Evolutionary conservation across 92 coral and sea anemone species (phyloP), one percentile per base, ranked within the genome.

Genomic region (Galaxea fascicularis): DNA sequence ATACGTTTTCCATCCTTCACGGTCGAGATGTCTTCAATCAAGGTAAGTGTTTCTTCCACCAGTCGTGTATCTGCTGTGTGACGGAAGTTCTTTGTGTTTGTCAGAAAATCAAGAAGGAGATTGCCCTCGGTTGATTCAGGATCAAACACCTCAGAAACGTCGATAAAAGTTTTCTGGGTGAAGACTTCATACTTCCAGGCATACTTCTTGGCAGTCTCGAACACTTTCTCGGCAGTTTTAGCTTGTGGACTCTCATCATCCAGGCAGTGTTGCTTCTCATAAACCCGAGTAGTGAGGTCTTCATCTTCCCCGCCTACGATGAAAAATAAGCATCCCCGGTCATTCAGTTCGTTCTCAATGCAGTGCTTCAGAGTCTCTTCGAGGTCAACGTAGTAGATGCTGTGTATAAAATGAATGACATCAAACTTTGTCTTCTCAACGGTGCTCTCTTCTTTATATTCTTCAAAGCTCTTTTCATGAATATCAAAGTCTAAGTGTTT

Each of bases 321-420:
- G 12, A 21, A 60, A 25, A 60, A 18, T 21, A 60, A 18, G 9
- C 21, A n/a, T 65, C 84, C 28, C 76, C 46, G n/a, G 0, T 60
- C 27, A 24, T 24, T 25, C 4, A 60, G 27, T 60, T 60, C 65
- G 2, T 8, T 60, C 41, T 85, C 89, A 20, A 62, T 63, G 20
- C 89, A 85, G 39, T 85, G 76, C 22, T 25, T n/a, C 27, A 85
- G 10, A 62, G 84, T 60, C 46, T 77, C 22, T 51, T 85, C 89
- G 16, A 85, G 8, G 25, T 85, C 89, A 17, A 53, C 35, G 25
- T 14, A 44, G 70, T 85, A 85, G 14, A 62, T 17, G 41, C 83
- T 73, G 73, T 85, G 89, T n/a, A 85, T 66, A 70, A 85, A 85
- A 85, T 85, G 89, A 22, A 85, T 74, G 65, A 85, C 51, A 22